Base-by-base conservation (phyloP, 2,888 invertebrate species). In the Lepidochitona cinerea region DNA sequence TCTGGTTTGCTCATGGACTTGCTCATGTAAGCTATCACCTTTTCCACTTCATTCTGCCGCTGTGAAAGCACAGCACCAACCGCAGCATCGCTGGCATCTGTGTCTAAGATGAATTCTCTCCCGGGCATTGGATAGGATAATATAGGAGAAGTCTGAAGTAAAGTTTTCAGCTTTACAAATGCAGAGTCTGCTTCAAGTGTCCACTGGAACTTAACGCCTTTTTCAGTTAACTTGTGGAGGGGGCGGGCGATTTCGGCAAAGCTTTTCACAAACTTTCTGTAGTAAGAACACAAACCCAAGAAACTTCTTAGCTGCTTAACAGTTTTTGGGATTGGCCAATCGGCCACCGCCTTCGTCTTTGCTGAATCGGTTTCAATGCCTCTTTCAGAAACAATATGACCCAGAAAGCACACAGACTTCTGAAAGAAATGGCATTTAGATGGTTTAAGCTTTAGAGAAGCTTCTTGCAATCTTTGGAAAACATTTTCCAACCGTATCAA, bases 321-420 rank as follows among this genome's bases (percentile, higher is more conserved):
- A 64, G n/a, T 64, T 23, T 9, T 5, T 4, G 12, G 64, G 32
- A 64, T 26, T 64, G 64, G 64, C 64, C 64, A 64, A 64, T 26
- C 32, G 32, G 49, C 14, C 14, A 69, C 32, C 5, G 68, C 35
- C 33, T 59, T 6, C 1, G 54, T 23, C 23, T 74, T 73, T 23
- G 9, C 35, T 14, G 73, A 69, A 64, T 73, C 37, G 5, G 68
- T 68, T n/a, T n/a, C n/a, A n/a, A n/a, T n/a, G n/a, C n/a, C n/a
- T n/a, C n/a, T n/a, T n/a, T n/a, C n/a, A n/a, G n/a, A n/a, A n/a
- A n/a, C n/a, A n/a, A n/a, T n/a, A n/a, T n/a, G n/a, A n/a, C n/a
- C n/a, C n/a, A n/a, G n/a, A n/a, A n/a, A n/a, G n/a, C n/a, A n/a
- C n/a, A n/a, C n/a, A n/a, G n/a, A n/a, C n/a, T n/a, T n/a, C n/a